Evolutionary conservation across 2,797 vertebrate genomes (phyloP), one percentile per base, ranked within the genome.

Genomic region (Toxotes lorentzi): DNA sequence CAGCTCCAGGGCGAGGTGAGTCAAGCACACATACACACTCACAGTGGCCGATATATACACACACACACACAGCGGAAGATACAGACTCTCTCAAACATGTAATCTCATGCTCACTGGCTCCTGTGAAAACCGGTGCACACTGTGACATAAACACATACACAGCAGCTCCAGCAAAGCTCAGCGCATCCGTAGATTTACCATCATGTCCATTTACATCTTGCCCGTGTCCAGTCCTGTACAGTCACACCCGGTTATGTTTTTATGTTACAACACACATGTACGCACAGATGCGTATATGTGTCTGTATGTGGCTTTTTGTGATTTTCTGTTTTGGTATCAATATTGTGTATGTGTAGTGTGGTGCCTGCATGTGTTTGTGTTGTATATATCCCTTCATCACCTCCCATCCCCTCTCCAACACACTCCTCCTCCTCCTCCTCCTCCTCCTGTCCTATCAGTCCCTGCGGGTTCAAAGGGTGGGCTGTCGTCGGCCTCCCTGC

Each of bases 1-100:
- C 96, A 75, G 86, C 96, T 89, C 96, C 97, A 66, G 96, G 96
- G 75, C 96, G 97, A 97, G 98, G 97, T 98, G 93, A 93, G 93
- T 83, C 75, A 40, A 24, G 11, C 63, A 35, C 41, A 38, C 61
- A 12, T 53, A 21, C 56, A 40, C 51, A 62, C 58, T 53, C 67
- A 71, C 41, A 51, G n/a, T n/a, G n/a, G n/a, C n/a, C n/a, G n/a
- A n/a, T n/a, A n/a, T n/a, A n/a, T n/a, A n/a, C 24, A 62, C 65
- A 61, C 45, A 45, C 56, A 48, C 43, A 48, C 43, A 48, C 43
- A 24, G 56, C 3, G 2, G 32, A 66, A 38, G 13, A 17, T 30
- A 43, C 34, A 48, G 32, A 9, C 34, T 27, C 30, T 32, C 56
- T 38, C 61, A 67, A 47, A 76, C 62, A 82, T 45, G 64, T 23